phyloP scores from a whole-genome alignment of 2,888 invertebrate species.

The Hirtodrosophila alboralis region DNA sequence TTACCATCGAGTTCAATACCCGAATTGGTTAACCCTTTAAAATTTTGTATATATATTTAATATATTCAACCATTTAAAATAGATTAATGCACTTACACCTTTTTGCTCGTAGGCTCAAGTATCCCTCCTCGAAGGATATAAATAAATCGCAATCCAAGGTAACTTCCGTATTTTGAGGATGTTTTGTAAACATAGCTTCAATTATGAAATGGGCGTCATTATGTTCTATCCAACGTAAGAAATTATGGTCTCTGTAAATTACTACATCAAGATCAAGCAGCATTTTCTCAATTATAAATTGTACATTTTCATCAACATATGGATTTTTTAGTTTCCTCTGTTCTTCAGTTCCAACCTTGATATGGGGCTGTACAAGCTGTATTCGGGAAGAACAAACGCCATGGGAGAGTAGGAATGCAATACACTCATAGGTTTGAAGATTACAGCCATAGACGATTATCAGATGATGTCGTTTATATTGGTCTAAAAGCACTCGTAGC shows the following conservation, averaged over 20 bases:
- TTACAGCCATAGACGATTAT: conserved; percentile 76
- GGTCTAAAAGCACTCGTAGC: conserved; percentile 45
- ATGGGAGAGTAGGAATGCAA: conserved; percentile 68
- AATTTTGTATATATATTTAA: too few relatives aligned
- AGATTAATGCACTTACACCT: conserved; percentile 31
- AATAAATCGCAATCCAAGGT: conserved; percentile 75
- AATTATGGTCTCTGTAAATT: conserved; percentile 44
- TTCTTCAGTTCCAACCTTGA: not conserved
- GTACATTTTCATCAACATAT: conserved; percentile 59
- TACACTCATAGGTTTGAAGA: conserved; percentile 70
- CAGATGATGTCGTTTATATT: conserved; percentile 11
- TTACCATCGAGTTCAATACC: conserved; percentile 24
- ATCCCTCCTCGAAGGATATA: conserved; percentile 67
- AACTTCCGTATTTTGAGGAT: conserved; percentile 11
- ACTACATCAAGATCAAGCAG: conserved; percentile 53
- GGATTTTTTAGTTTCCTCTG: conserved; percentile 52
- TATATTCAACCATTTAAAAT: not conserved
- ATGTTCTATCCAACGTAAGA: conserved; percentile 53
- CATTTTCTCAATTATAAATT: conserved; percentile 57
- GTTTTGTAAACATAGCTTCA: conserved; percentile 57
- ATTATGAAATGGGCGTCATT: conserved; percentile 46
- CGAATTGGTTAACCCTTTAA: conserved; percentile 40
- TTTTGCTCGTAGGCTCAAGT: conserved; percentile 9
- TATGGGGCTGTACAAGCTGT: conserved; percentile 52
- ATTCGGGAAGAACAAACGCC: conserved; percentile 47